Evolutionary conservation across 2,888 invertebrate genomes (phyloP), one percentile per base, ranked within the genome.

Genomic region (Drosophila affinis): DNA sequence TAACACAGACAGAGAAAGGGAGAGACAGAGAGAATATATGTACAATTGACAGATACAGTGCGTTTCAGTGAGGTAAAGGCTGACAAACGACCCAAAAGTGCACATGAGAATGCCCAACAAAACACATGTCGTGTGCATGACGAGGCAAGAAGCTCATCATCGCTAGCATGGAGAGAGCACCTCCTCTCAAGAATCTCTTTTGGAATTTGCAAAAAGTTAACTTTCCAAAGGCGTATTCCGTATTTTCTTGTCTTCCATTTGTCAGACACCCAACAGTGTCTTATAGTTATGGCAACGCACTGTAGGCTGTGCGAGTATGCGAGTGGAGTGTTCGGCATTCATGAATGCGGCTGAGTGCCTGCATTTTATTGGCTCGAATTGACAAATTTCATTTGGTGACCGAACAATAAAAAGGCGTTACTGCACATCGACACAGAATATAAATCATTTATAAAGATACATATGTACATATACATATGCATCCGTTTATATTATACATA

Each of bases 381-480:
- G 82, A 84, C 75, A 82, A 82, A 84, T 87, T 84, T 60, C 58
- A 56, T 58, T 68, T 58, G 58, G 39, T 46, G 52, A 62, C 59
- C 51, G 67, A 67, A 83, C 87, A 87, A 72, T 81, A 85, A 83
- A 83, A 85, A 69, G 82, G 82, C 82, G 82, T 82, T 56, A 81
- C 81, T 49, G 44, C 68, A 67, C 81, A 75, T 58, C 47, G 69
- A 44, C 59, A 51, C 47, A 49, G 34, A 6, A 39, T 39, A 39
- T 39, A 39, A n/a, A 48, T 46, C 44, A 45, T 48, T 51, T 60
- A 75, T 51, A 32, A 17, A 21, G 14, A 57, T 62, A 64, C 44
- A 56, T 58, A 58, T 51, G 54, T 62, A 64, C 44, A 56, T 58
- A 58, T 51, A 21, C 32, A 44, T 17, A 18, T 46, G 32, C 44